phyloP scores from a whole-genome alignment of 1,140 invertebrate species.

The Pseudoatta argentina region DNA sequence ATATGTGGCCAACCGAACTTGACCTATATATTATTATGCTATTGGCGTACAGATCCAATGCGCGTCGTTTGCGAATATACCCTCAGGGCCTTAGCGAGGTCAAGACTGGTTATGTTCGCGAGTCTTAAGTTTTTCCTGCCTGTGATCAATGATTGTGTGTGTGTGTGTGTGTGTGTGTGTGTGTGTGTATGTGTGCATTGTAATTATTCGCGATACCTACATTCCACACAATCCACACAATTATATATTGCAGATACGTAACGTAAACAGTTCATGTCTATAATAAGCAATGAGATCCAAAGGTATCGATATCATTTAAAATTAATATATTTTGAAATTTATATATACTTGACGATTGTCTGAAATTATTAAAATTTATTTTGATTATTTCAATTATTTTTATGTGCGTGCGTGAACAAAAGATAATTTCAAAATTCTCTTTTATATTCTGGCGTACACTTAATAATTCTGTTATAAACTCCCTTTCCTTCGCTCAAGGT shows the following conservation, averaged over 20 bases:
- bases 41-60: conserved; percentile 83
- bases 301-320: background rate
- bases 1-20: conserved; percentile 84
- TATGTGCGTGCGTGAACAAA: background rate
- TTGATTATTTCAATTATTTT: background rate
- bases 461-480: background rate
- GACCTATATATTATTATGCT: conserved; percentile 86
- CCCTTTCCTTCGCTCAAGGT: conserved; percentile 48
- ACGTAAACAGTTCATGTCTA: background rate
- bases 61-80: conserved; percentile 74
- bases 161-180: too few species aligned
- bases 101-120: background rate
- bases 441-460: background rate
- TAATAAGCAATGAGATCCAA: background rate
- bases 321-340: background rate
- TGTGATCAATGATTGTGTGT: conserved; percentile 5
- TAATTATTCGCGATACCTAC: too few species aligned
- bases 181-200: too few species aligned
- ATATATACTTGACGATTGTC: background rate
- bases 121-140: conserved; percentile 73
- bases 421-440: background rate
- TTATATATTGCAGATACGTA: background rate
- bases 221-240: too few species aligned
- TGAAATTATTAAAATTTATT: background rate
- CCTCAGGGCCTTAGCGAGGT: conserved; percentile 64